Evolutionary conservation across 1,140 invertebrate species (phyloP), one percentile per base, ranked within the genome.

Genomic region (Melitaea cinxia): DNA sequence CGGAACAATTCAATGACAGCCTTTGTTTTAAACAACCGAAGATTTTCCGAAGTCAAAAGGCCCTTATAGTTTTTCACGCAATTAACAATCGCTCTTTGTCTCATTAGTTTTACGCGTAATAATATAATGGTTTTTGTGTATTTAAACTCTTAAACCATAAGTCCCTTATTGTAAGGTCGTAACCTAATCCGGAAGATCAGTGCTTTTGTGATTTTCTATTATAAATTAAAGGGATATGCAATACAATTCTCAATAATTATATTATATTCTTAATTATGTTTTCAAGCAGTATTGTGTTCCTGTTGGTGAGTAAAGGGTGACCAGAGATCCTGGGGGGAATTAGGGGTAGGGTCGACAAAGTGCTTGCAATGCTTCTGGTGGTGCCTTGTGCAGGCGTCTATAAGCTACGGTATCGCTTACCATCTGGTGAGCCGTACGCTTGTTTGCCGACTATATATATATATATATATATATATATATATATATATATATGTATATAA

Each of bases 61-160:
- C 33, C 14, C 17, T 35, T 56, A 37, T 53, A 53, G 33, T 53
- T 54, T 55, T 55, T 55, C 53, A 55, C 35, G 53, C 53, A 39
- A n/a, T 3, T 39, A 23, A 55, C 35, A 55, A 55, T 56, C 26
- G 26, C 1, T 24, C 19, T 55, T 55, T 56, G 53, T 26, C 33
- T 39, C 12, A 15, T 56, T 56, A 37, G 30, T 12, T 1, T 52
- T 37, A n/a, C n/a, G n/a, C n/a, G n/a, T n/a, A n/a, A n/a, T n/a
- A n/a, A n/a, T n/a, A n/a, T n/a, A n/a, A n/a, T n/a, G n/a, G 30
- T 4, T 10, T 4, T 33, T 33, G 30, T 33, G 30, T 14, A 10
- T 28, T 7, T 15, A 42, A 42, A 42, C 23, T 45, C 19, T 47
- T 4, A 4, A 47, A 23, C 14, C 19, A 9, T 10, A 47, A 21